Evolutionary conservation across 2,797 vertebrate species (phyloP).

Genomic region (Loriculus beryllinus): DNA sequence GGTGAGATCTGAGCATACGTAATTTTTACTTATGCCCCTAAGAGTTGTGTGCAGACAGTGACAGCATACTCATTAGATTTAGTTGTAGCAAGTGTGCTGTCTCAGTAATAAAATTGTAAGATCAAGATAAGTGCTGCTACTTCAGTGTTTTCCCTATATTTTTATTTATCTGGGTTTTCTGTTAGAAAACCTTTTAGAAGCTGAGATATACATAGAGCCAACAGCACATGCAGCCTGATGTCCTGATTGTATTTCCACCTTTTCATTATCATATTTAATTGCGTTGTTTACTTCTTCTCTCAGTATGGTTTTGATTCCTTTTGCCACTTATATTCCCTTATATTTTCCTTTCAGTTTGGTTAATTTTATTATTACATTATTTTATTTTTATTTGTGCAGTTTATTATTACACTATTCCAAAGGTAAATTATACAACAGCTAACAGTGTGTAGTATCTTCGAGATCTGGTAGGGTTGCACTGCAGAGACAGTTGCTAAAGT

Average conservation of each 20-base stretch:
- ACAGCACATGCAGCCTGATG: not conserved
- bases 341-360: not conserved
- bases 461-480: not conserved
- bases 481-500: not conserved
- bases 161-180: not conserved
- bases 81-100: not conserved
- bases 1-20: not conserved
- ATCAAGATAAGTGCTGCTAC: not conserved
- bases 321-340: not conserved
- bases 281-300: not conserved
- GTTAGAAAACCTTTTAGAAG: not conserved
- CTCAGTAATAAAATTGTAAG: not conserved
- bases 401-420: not conserved
- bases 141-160: not conserved
- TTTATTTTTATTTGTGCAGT: too few relatives aligned
- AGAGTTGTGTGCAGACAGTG: not conserved
- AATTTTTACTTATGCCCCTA: not conserved
- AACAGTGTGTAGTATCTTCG: rapidly evolving
- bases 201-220: not conserved
- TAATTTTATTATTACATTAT: not conserved
- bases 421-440: not conserved
- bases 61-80: not conserved
- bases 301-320: not conserved
- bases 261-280: not conserved
- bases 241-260: not conserved